phyloP scores from a whole-genome alignment of 1,140 invertebrate genomes.

The Drosophila bipectinata region DNA sequence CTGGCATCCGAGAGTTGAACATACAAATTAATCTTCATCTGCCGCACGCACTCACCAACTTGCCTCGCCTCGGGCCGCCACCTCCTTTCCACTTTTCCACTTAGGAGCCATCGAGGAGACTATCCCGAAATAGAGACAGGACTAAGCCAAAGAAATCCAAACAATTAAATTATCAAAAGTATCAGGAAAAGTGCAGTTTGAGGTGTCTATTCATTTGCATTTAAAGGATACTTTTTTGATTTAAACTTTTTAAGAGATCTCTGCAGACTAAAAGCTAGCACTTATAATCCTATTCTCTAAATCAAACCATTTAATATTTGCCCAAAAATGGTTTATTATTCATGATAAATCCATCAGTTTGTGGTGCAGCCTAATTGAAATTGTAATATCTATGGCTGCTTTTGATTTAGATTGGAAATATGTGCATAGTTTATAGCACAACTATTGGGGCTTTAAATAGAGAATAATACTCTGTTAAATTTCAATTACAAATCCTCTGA shows the following conservation, averaged over 20 bases:
- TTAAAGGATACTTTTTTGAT: neutral
- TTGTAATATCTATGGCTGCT: too few relatives aligned
- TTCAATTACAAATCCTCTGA: neutral
- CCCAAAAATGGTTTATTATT: neutral
- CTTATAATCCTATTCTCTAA: neutral
- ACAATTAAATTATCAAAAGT: conserved; percentile 1
- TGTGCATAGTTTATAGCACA: too few relatives aligned
- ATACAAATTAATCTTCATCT: conserved; percentile 79
- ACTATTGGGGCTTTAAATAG: neutral
- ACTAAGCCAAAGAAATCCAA: neutral
- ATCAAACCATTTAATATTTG: neutral
- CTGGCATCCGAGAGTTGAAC: conserved; percentile 57
- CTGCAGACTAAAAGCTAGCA: too few relatives aligned
- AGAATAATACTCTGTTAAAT: neutral
- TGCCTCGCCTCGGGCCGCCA: neutral
- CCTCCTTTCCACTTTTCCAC: conserved; percentile 43
- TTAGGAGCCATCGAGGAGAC: conserved; percentile 26
- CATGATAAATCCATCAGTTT: neutral
- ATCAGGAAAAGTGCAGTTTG: neutral
- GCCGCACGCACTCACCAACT: conserved; percentile 24
- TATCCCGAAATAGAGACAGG: conserved; percentile 34
- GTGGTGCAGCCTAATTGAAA: neutral
- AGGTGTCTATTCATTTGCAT: neutral
- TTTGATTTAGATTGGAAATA: too few relatives aligned
- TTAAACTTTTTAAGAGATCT: too few relatives aligned